phyloP scores from a whole-genome alignment of 92 coral and sea anemone genomes.

The Umimayanthus chanpuru region DNA sequence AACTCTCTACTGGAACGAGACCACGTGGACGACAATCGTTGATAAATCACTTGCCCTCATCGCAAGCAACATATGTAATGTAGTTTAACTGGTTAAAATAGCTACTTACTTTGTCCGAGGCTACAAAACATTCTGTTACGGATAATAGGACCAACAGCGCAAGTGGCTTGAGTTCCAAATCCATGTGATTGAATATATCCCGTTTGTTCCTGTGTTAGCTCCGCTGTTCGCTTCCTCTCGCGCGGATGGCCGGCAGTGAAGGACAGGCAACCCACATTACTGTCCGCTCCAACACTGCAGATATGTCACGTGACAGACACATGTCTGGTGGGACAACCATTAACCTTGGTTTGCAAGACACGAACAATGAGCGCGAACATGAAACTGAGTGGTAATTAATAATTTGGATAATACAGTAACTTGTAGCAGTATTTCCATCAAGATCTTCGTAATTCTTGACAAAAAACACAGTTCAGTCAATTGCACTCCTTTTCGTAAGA shows the following conservation, averaged over 20 bases:
- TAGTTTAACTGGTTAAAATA: no score
- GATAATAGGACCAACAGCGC: not conserved
- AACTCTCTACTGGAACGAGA: not conserved
- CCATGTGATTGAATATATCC: not conserved
- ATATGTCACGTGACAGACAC: not conserved
- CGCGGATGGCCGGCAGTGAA: not conserved
- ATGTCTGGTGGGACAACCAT: not conserved
- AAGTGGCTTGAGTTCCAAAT: not conserved
- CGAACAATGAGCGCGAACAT: no score
- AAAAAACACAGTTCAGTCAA: no score
- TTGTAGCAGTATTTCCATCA: not conserved
- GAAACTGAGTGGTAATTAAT: not conserved
- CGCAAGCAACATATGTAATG: not conserved
- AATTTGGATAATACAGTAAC: not conserved
- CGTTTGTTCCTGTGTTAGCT: not conserved
- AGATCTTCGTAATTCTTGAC: not conserved
- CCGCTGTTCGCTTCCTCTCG: not conserved
- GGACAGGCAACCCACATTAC: not conserved
- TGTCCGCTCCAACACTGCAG: not conserved
- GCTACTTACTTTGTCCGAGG: not conserved
- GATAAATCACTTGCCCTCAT: not conserved
- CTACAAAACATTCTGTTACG: not conserved
- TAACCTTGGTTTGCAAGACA: not conserved
- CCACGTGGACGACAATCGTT: not conserved
- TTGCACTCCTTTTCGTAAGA: no score